Evolutionary conservation across 2,888 invertebrate species (phyloP), one percentile per base, ranked within the genome.

Genomic region (Cheilosia scutellata): DNA sequence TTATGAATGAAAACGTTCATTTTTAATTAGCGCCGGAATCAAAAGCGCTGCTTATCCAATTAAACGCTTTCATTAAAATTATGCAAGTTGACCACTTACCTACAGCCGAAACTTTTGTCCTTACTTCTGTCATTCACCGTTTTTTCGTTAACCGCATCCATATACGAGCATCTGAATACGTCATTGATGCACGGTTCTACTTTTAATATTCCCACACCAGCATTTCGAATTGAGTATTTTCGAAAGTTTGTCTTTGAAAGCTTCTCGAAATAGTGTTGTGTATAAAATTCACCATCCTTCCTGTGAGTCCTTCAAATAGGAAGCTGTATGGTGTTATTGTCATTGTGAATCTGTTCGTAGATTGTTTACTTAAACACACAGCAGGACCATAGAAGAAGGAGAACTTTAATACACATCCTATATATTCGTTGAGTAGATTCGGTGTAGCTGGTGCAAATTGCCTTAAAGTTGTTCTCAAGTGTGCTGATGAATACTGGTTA

Each of bases 361-460:
- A 77, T 86, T 86, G 86, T 86, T 86, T 86, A 77, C 76, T 66
- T 86, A 33, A 63, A 53, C 42, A 79, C 55, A 68, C 25, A 65
- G 40, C 42, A 57, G 29, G 29, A 49, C 37, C 37, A 60, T n/a
- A 33, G 44, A 27, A 42, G 44, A 37, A 31, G 42, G 9, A 27
- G 16, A 47, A 16, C 44, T 11, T 0, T 37, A 9, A 37, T 7
- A 63, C 7, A 13, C 7, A 53, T 62, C 25, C 20, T 63, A 40
- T n/a, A 9, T 20, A 27, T 33, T 13, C 20, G 33, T 62, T 44
- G 27, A 16, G 37, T 40, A 5, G 29, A 47, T 37, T 60, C 5
- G 27, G 40, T 37, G 4, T 40, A 13, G 44, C 47, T 42, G 29
- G 33, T 58, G 27, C 29, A 42, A 58, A 60, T 58, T 42, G 27